A percentile compares a stretch with the other conserved stretches of the same genome.
Evolutionary conservation across 2,888 invertebrate genomes (phyloP).

Genomic region (Drosophila birchii): DNA sequence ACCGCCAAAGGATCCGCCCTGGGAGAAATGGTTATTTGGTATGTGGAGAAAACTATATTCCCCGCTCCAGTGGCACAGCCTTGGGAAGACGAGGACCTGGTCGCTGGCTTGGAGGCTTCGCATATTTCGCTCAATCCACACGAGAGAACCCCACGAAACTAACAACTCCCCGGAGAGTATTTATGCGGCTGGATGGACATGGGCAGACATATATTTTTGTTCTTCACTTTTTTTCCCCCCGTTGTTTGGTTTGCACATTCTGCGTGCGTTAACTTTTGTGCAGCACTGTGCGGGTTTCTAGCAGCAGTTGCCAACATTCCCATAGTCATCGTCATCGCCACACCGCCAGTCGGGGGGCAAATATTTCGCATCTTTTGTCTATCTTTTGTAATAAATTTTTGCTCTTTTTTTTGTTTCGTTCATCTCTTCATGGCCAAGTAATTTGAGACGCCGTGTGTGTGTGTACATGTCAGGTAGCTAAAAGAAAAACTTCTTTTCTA

Average conservation of each 20-base stretch:
- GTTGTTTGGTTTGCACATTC: conserved; percentile 26
- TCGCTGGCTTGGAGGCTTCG: conserved; percentile 51
- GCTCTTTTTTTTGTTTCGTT: conserved; percentile 11
- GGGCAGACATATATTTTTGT: conserved; percentile 32
- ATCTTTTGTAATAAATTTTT: conserved; percentile 75
- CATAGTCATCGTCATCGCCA: conserved; percentile 36
- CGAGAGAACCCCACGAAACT: conserved; percentile 56
- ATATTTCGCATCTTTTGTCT: conserved; percentile 76
- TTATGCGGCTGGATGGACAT: conserved; percentile 72
- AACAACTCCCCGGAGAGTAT: conserved; percentile 78
- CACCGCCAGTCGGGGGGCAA: conserved; percentile 42
- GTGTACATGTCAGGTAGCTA: conserved; percentile 60
- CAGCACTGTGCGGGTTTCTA: conserved; percentile 55
- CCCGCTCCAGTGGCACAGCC: conserved; percentile 26
- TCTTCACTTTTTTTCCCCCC: not conserved
- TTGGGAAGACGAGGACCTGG: conserved; percentile 13
- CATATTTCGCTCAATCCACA: conserved; percentile 62
- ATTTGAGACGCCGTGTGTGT: conserved; percentile 60
- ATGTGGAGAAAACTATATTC: conserved; percentile 17
- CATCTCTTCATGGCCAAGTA: conserved; percentile 58
- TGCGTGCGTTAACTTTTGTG: conserved; percentile 59
- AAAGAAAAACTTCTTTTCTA: conserved; percentile 56
- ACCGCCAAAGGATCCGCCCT: conserved; percentile 22
- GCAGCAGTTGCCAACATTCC: conserved; percentile 50
- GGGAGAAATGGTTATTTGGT: conserved; percentile 17